phyloP scores from a whole-genome alignment of 2,888 invertebrate genomes.

The Sisyra terminalis region DNA sequence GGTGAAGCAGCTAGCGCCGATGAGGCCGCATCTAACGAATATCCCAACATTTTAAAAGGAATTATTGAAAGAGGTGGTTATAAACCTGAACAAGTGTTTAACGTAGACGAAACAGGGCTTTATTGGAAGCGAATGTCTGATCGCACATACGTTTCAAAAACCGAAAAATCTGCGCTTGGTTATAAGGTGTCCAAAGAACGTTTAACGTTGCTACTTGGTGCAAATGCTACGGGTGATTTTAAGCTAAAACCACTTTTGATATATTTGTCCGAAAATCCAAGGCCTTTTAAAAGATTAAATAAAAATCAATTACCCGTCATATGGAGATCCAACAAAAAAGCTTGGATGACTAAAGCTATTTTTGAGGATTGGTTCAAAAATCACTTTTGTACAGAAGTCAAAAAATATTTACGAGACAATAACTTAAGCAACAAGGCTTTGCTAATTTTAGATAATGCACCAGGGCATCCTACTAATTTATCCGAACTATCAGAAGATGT shows the following conservation, averaged over 20 bases:
- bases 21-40: neutral
- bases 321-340: conserved; percentile 18
- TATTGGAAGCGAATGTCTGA: conserved; percentile 13
- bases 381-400: conserved; percentile 13
- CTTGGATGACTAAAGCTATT: conserved; percentile 15
- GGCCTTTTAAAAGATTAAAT: conserved; percentile 14
- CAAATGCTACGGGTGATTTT: conserved; percentile 18
- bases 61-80: conserved; percentile 11
- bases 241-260: conserved; percentile 21
- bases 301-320: conserved; percentile 17
- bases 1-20: conserved; percentile 12
- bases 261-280: conserved; percentile 19
- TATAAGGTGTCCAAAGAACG: conserved; percentile 16
- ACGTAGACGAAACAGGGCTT: conserved; percentile 12
- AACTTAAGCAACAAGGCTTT: conserved; percentile 7
- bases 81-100: conserved; percentile 12
- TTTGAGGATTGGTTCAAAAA: conserved; percentile 16
- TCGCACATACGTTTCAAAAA: conserved; percentile 13
- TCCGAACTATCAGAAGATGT: neutral
- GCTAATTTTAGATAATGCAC: neutral
- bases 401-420: conserved; percentile 11
- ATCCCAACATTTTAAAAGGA: conserved; percentile 7
- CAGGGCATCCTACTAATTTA: neutral
- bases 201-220: conserved; percentile 17
- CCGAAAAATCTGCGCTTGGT: conserved; percentile 13